A percentile compares a stretch with the other conserved stretches of the same genome.
Conservation (phyloP, 2,797 vertebrate genomes). For the Acanthurus tractus region DNA sequence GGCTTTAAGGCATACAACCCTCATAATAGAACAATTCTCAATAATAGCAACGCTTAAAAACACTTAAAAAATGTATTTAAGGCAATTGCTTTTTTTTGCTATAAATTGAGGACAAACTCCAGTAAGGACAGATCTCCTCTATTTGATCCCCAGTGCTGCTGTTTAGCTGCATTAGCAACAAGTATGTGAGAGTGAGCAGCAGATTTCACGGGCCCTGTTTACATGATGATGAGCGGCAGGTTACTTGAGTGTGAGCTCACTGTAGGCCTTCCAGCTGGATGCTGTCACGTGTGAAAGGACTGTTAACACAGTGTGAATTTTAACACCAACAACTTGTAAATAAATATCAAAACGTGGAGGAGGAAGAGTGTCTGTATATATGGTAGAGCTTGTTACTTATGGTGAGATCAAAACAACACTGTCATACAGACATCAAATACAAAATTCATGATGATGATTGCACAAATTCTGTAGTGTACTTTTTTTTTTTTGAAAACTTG, state of each 20-base stretch:
- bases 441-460: no score
- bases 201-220: conserved; percentile 66
- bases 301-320: conserved; percentile 64
- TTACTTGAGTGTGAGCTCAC: conserved; percentile 66
- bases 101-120: conserved; percentile 16
- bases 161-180: conserved; percentile 59
- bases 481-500: no score
- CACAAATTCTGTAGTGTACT: no score
- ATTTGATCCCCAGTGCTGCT: conserved; percentile 27
- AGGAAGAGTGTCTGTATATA: background rate
- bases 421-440: no score
- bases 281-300: conserved; percentile 62
- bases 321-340: conserved; percentile 62
- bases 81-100: background rate
- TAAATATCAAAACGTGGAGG: conserved; percentile 46
- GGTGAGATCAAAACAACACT: no score
- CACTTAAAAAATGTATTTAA: background rate
- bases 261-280: conserved; percentile 71
- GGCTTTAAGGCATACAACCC: background rate
- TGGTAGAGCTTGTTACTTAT: no score
- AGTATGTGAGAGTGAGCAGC: conserved; percentile 61
- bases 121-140: conserved; percentile 40
- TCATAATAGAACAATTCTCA: background rate
- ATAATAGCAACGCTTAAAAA: background rate
- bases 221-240: conserved; percentile 70